Base-by-base conservation (phyloP, 2,888 invertebrate genomes). In the Noctua janthe region DNA sequence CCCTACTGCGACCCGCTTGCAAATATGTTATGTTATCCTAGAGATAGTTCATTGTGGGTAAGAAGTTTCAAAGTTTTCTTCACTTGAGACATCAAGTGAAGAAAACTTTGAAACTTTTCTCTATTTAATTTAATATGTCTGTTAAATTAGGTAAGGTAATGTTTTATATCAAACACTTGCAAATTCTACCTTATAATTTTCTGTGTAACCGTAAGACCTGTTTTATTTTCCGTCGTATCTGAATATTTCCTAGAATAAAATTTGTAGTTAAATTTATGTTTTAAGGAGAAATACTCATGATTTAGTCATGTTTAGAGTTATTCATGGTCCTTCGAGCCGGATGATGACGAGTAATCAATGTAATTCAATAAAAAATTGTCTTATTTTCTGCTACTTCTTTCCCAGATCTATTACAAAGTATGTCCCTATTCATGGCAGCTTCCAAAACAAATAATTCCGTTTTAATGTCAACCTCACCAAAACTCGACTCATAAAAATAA, bases 401-500 rank as follows among this genome's bases (percentile, higher is more conserved):
- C 5, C 23, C 17, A 74, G n/a, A 20, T 51, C 6, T 2, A 23
- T 77, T 11, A 74, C 29, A 66, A 66, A 64, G 17, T 64, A 49
- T 20, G 15, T 39, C 20, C n/a, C 15, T 78, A 11, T 8, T 54
- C 13, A 20, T 6, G 11, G 15, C 35, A 47, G 13, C 13, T 23
- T 49, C 15, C 35, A 82, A 69, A 79, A 54, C 47, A 69, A 72
- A 74, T 29, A 51, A 59, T 47, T 70, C 29, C 2, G 66, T 66
- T 71, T 73, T n/a, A 80, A 73, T 62, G n/a, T 67, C 54, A 20
- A 51, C 54, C 49, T 73, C 59, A 81, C 67, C 69, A 71, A 85
- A 78, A 76, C 39, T 72, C 54, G 49, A 74, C 62, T 66, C 76
- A 71, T 80, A 80, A 78, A 87, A 86, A 88, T 78, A 88, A 89